These are phyloP conservation scores for Rhabdornis inornatus DNA, from an alignment of 2,113 vertebrate species.

Conservation along the genomic window DNA sequence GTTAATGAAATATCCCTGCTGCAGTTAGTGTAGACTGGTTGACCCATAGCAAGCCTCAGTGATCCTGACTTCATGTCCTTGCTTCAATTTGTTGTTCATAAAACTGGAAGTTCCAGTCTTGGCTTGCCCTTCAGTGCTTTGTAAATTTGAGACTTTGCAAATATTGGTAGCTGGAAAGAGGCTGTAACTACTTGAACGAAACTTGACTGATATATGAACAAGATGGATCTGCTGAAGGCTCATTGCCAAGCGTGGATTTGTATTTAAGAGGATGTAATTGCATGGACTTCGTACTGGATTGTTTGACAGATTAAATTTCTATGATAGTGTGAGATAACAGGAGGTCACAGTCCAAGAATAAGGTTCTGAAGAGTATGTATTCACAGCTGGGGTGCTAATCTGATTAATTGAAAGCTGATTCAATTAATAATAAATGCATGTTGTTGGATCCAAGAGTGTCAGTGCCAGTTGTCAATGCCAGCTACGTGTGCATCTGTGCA, in stretches of 20 bases:
- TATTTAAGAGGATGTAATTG: background rate
- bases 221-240: background rate
- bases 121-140: background rate
- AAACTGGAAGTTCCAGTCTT: background rate
- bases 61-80: background rate
- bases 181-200: background rate
- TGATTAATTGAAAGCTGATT: background rate
- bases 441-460: background rate
- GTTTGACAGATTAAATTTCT: background rate
- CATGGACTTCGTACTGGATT: slow-evolving; percentile 15
- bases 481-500: background rate
- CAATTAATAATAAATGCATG: background rate
- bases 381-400: background rate
- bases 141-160: background rate
- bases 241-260: background rate
- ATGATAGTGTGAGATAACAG: background rate
- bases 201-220: background rate
- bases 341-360: background rate
- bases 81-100: background rate
- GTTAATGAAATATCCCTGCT: background rate
- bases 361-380: background rate
- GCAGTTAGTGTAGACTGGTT: background rate
- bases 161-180: background rate
- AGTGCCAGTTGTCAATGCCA: background rate
- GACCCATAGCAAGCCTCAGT: background rate